Conservation (phyloP, 2,888 invertebrate species). For the Drosophila villosipedis region DNA sequence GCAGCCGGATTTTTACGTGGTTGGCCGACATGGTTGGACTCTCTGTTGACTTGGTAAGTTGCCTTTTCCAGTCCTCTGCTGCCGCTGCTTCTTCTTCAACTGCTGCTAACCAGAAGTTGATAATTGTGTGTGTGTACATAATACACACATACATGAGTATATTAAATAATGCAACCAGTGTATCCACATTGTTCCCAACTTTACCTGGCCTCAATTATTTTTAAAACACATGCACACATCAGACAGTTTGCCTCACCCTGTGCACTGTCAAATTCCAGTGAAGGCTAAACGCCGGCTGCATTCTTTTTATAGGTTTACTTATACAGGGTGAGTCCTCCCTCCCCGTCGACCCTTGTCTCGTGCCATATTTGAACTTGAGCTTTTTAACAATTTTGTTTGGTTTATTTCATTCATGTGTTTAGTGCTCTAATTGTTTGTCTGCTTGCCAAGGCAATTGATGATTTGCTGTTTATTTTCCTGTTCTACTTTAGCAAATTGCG, state of each 20-base stretch:
- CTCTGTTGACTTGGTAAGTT: conserved; percentile 92
- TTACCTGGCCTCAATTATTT: conserved; percentile 2
- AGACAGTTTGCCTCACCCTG: conserved; percentile 11
- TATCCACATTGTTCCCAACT: conserved; percentile 16
- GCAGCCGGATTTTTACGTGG: conserved; percentile 90
- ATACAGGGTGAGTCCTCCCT: background rate
- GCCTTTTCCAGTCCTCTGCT: background rate
- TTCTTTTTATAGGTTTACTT: conserved; percentile 34
- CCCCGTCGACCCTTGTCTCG: background rate
- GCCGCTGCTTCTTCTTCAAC: background rate
- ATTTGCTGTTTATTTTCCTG: conserved; percentile 26
- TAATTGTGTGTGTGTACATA: background rate
- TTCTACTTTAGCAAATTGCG: conserved; percentile 43
- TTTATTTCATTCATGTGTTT: conserved; percentile 5
- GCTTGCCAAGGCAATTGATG: conserved; percentile 31
- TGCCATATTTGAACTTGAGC: background rate
- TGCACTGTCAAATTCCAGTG: conserved; percentile 18
- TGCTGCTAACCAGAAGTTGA: background rate
- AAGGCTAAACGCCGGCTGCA: conserved; percentile 61
- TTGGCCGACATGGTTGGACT: conserved; percentile 89
- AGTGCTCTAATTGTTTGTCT: conserved; percentile 26
- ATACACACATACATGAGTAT: background rate
- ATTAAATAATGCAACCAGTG: conserved; percentile 7
- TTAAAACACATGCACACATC: conserved; percentile 1
- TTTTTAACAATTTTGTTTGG: background rate